A percentile compares a stretch with the other conserved stretches of the same genome.
These are phyloP conservation scores for Oithona nana DNA, from an alignment of 2,888 invertebrate genomes.

Conservation along the genomic window DNA sequence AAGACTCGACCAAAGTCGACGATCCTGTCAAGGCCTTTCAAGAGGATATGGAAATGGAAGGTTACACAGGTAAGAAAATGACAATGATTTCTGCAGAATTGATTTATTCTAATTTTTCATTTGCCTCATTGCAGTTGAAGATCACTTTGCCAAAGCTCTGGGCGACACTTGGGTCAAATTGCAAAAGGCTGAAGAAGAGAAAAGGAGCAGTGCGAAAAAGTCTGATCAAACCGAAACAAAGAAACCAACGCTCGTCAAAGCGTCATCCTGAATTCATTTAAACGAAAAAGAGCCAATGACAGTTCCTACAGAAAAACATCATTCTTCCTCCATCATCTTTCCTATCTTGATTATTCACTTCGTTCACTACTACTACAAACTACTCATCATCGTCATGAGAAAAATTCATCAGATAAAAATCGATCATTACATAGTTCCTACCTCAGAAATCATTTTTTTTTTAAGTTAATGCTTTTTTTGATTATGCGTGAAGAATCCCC, in stretches of 20 bases:
- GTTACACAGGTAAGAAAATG: constrained; percentile 15
- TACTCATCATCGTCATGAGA: too few relatives aligned
- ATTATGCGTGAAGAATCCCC: too few relatives aligned
- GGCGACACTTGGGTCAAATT: constrained; percentile 50
- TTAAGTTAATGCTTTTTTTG: neutral
- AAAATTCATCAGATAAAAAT: too few relatives aligned
- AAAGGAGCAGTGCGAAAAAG: neutral
- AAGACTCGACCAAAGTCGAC: neutral
- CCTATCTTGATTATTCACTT: too few relatives aligned
- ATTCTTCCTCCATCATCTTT: neutral
- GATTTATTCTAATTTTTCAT: constrained; percentile 20
- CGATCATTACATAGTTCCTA: neutral
- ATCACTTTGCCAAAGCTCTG: constrained; percentile 76
- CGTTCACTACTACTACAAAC: too few relatives aligned
- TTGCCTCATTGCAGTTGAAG: constrained; percentile 52
- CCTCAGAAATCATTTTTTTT: neutral
- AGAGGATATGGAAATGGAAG: constrained; percentile 8
- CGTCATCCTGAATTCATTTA: neutral
- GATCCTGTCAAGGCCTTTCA: neutral
- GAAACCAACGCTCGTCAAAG: neutral
- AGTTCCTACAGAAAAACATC: neutral
- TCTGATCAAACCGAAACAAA: neutral
- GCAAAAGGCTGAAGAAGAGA: constrained; percentile 21
- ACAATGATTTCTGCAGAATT: neutral
- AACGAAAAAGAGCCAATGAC: neutral